Evolutionary conservation across 2,113 vertebrate species (phyloP), one percentile per base, ranked within the genome.

Genomic region (Glareola pratincola): DNA sequence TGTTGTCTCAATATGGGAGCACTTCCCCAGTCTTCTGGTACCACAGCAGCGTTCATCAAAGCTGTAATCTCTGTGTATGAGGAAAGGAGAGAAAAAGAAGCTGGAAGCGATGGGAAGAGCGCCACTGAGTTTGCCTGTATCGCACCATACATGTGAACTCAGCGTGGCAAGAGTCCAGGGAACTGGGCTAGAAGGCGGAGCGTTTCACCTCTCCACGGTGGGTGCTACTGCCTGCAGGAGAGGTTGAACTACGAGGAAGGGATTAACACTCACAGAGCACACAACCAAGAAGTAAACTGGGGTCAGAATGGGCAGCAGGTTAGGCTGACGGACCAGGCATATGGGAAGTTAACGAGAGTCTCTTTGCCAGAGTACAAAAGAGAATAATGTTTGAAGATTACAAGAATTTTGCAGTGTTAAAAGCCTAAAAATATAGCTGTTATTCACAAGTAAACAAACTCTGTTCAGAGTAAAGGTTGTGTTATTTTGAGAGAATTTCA

Each of bases 71-170:
- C 34, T 36, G 5, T 41, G 39, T 32, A 30, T 12, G 34, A 45
- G 24, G 21, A 62, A 71, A 69, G 39, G 24, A 80, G 62, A 17
- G 29, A 69, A 37, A 83, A 43, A 27, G 77, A 74, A 71, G 74
- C 41, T 72, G 36, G 67, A 72, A 87, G 51, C 69, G 72, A 7
- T 16, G 39, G 56, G 75, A 69, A 80, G 20, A 12, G 4, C n/a
- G 21, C 48, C 27, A 16, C 1, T 26, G 71, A 41, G 8, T 90
- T 79, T 64, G 21, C 72, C 62, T 90, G 48, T 12, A 20, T 62
- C 27, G 6, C 36, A 59, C 22, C 10, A 2, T 8, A 13, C 0
- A 0, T 23, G 45, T 51, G 51, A 75, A 39, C 53, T 32, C 83
- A 29, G 18, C 0, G 1, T 76, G 48, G 50, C 57, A 41, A 3